Base-by-base conservation (phyloP, 2,797 vertebrate genomes). In the Chelon labrosus region DNA sequence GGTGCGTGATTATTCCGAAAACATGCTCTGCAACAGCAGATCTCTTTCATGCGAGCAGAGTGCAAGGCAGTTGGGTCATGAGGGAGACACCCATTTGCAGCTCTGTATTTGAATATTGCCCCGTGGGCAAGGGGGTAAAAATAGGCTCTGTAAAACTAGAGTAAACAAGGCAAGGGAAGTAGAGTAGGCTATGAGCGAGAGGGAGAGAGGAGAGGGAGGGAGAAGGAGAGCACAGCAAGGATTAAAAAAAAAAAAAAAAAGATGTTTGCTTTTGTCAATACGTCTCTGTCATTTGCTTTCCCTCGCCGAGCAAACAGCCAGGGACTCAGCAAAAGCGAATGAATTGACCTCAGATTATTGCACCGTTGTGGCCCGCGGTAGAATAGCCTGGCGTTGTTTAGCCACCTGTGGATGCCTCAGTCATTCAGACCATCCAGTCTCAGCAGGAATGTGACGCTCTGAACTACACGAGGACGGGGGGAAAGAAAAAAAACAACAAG, bases 41-140 rank as follows among this genome's bases (percentile, higher is more conserved):
- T 76, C 68, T 82, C 57, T 63, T 60, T 70, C n/a, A 77, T 73
- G 70, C 60, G 75, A 81, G 84, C 67, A 53, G 74, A 82, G 83
- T 66, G 82, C 77, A 65, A 83, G 83, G 50, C 78, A 60, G 73
- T 56, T 3, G 69, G 90, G 85, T 83, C 41, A 70, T 51, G 75
- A 66, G 77, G 83, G 79, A 90, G 89, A 86, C 82, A 88, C 88
- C 78, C 83, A 81, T 86, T 85, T 87, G 84, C 88, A 84, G 88
- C 86, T 89, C 90, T 70, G 90, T 87, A 92, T 94, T 91, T 93
- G 85, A 94, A 93, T 93, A 85, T 31, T 87, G 72, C 81, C 92
- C 90, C 89, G 77, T 59, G 73, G 92, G 93, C 75, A 54, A 65
- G 66, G 68, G 85, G 91, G 89, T 93, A 94, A 94, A 93, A 94